Base-by-base conservation (phyloP, 2,888 invertebrate genomes). In the Scelioninae gen. 1 region DNA sequence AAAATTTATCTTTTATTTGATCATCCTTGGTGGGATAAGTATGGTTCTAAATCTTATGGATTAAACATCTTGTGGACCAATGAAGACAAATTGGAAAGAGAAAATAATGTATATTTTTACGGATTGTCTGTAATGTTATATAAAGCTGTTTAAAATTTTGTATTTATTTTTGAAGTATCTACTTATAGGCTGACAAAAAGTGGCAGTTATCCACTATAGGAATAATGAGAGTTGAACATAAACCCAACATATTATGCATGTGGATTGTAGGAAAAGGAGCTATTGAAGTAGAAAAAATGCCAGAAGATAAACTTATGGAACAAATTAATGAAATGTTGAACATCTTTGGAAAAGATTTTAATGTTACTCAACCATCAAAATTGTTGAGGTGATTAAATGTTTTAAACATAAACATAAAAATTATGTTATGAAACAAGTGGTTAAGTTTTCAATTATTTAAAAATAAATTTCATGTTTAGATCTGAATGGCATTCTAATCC, bases 401-500 rank as follows among this genome's bases (percentile, higher is more conserved):
- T 38, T 23, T 23, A 23, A 4, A 23, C 23, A 23, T 23, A 4
- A 4, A 23, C 23, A 4, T 2, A 4, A 23, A 23, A 23, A 23
- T 23, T 23, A 23, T 23, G 23, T 23, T 23, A 23, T 2, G 23
- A 23, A 23, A 23, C 2, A 23, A n/a, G n/a, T n/a, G n/a, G 23
- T 23, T 23, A 4, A 23, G 1, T 23, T 23, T 23, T 23, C 23
- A 4, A 23, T 23, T 23, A 2, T 23, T 23, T 23, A 23, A 23
- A 2, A 23, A 23, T 23, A 23, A 23, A 23, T 43, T 43, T 43
- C n/a, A 6, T 5, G n/a, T 43, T 0, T 91, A 96, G 96, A 85
- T 95, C 96, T 0, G 93, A 92, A 0, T 97, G 97, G 97, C 93
- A 93, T 78, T 93, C 93, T 0, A 95, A 96, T 92, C 94, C 94